Evolutionary conservation across 2,888 invertebrate genomes (phyloP).

Genomic region (Ashinkailepas kermadecensis): DNA sequence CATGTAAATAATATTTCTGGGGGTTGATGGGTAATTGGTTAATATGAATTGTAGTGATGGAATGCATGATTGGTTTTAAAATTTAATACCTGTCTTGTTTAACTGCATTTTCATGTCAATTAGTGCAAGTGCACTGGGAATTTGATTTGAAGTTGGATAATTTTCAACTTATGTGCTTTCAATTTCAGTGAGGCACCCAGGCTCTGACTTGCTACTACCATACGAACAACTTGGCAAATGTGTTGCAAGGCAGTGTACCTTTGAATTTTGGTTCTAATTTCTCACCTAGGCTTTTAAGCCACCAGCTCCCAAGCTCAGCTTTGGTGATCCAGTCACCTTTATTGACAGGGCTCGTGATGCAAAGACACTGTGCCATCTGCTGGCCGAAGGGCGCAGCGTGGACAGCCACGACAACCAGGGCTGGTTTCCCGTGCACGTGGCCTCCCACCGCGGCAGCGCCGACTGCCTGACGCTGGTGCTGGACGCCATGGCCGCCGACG

Average conservation of each 20-base stretch:
- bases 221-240: too few relatives aligned
- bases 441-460: background rate
- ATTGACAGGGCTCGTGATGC: background rate
- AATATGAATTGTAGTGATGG: background rate
- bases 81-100: background rate
- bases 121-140: background rate
- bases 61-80: background rate
- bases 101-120: background rate
- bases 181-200: background rate
- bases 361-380: background rate
- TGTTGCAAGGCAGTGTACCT: too few relatives aligned
- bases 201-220: background rate
- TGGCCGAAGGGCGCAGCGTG: background rate
- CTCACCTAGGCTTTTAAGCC: background rate
- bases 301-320: background rate
- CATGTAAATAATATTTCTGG: background rate
- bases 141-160: background rate
- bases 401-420: conserved; percentile 6
- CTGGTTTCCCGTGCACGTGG: conserved; percentile 13
- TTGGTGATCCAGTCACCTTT: background rate
- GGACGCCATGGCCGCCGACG: background rate
- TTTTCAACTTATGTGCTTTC: background rate
- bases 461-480: background rate
- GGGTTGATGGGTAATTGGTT: background rate
- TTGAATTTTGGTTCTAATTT: background rate